Conservation (phyloP, 2,797 vertebrate species). For the Notolepis coatsorum region DNA sequence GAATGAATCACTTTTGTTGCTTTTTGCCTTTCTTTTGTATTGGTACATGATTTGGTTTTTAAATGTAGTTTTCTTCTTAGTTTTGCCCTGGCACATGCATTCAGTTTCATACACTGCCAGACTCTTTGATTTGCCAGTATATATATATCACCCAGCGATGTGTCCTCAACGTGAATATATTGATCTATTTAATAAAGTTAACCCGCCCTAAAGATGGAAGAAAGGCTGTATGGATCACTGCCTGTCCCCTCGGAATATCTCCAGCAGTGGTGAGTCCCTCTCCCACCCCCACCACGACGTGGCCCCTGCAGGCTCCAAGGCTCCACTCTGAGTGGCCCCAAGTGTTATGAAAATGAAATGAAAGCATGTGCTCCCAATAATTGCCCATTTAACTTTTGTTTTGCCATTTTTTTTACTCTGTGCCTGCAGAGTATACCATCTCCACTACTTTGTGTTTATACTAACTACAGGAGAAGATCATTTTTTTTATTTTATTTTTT, state of each 20-base stretch:
- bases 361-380: slow-evolving; percentile 59
- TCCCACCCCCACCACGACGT: slow-evolving; percentile 59
- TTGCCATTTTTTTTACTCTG: slow-evolving; percentile 16
- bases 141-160: slow-evolving; percentile 36
- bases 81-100: slow-evolving; percentile 50
- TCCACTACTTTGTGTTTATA: neutral
- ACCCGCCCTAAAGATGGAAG: slow-evolving; percentile 82
- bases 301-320: slow-evolving; percentile 36
- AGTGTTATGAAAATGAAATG: slow-evolving; percentile 61
- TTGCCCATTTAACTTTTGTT: slow-evolving; percentile 20
- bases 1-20: neutral
- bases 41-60: neutral
- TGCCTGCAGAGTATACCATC: neutral
- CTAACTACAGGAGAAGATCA: no score
- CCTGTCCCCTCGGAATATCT: slow-evolving; percentile 86
- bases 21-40: neutral
- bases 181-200: slow-evolving; percentile 76
- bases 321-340: slow-evolving; percentile 40
- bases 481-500: no score
- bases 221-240: slow-evolving; percentile 84
- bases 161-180: slow-evolving; percentile 72
- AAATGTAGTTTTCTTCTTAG: slow-evolving; percentile 12
- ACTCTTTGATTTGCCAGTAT: slow-evolving; percentile 18
- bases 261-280: slow-evolving; percentile 85
- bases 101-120: slow-evolving; percentile 45